Conservation (phyloP, 2,113 vertebrate genomes). For the Archocentrus centrarchus region DNA sequence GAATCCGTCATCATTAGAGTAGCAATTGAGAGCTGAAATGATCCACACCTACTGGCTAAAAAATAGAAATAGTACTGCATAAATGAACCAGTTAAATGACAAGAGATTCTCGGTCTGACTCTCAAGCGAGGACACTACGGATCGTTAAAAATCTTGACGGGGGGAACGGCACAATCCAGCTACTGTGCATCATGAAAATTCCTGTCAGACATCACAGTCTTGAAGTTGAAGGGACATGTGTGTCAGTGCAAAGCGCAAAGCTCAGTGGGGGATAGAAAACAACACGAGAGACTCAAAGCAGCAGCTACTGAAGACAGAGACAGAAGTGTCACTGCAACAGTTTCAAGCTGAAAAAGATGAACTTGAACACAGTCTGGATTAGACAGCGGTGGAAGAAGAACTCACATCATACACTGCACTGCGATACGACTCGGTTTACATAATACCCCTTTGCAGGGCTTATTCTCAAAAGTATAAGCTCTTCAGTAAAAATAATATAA, state of each 20-base stretch:
- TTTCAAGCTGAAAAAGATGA: conserved; percentile 27
- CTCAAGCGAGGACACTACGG: conserved; percentile 17
- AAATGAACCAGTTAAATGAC: conserved; percentile 31
- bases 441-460: background rate
- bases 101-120: conserved; percentile 7
- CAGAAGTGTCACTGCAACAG: conserved; percentile 44
- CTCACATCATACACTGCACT: background rate
- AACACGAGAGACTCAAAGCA: conserved; percentile 33
- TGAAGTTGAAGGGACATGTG: conserved; percentile 45
- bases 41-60: conserved; percentile 22
- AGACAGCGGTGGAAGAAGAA: background rate
- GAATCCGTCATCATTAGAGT: conserved; percentile 1
- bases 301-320: conserved; percentile 28
- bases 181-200: conserved; percentile 22
- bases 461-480: background rate
- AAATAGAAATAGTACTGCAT: conserved; percentile 20
- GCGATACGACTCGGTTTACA: background rate
- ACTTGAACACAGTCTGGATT: conserved; percentile 16
- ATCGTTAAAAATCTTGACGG: conserved; percentile 32
- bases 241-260: conserved; percentile 32
- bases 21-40: conserved; percentile 35
- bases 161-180: conserved; percentile 28
- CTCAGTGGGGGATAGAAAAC: conserved; percentile 43
- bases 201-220: conserved; percentile 52
- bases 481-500: background rate